Evolutionary conservation across 1,140 invertebrate genomes (phyloP).

Genomic region (Capitella teleta): DNA sequence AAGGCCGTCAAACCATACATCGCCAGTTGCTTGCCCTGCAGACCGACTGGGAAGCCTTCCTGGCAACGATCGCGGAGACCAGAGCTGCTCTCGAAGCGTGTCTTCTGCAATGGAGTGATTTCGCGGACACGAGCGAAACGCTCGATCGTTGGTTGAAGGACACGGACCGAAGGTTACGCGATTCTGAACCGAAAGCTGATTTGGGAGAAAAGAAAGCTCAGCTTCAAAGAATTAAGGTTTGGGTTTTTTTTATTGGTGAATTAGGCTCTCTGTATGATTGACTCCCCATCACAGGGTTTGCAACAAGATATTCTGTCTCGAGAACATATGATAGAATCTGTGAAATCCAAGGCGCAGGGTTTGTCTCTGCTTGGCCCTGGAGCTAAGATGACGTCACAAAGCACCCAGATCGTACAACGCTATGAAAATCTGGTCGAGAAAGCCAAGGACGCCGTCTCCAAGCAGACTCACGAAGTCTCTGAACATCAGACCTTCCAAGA

Average conservation of each 20-base stretch:
- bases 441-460: slow-evolving; percentile 53
- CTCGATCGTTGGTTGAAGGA: slow-evolving; percentile 91
- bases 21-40: slow-evolving; percentile 69
- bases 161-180: slow-evolving; percentile 60
- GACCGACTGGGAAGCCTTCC: slow-evolving; percentile 76
- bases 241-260: neutral
- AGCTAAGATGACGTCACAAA: slow-evolving; percentile 67
- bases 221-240: slow-evolving; percentile 75
- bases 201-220: slow-evolving; percentile 79
- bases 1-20: slow-evolving; percentile 79
- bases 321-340: slow-evolving; percentile 79
- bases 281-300: slow-evolving; percentile 49
- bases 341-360: slow-evolving; percentile 65
- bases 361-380: slow-evolving; percentile 75
- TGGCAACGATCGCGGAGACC: slow-evolving; percentile 78
- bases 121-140: slow-evolving; percentile 81
- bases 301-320: slow-evolving; percentile 78
- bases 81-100: slow-evolving; percentile 86
- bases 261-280: neutral
- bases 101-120: slow-evolving; percentile 66
- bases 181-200: slow-evolving; percentile 52
- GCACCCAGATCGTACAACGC: slow-evolving; percentile 68
- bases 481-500: slow-evolving; percentile 44
- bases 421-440: slow-evolving; percentile 63
- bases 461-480: slow-evolving; percentile 46